A percentile compares a stretch with the other conserved stretches of the same genome.
These are phyloP conservation scores for Opisthograptis luteolata DNA, from an alignment of 2,888 invertebrate genomes.

Conservation along the genomic window DNA sequence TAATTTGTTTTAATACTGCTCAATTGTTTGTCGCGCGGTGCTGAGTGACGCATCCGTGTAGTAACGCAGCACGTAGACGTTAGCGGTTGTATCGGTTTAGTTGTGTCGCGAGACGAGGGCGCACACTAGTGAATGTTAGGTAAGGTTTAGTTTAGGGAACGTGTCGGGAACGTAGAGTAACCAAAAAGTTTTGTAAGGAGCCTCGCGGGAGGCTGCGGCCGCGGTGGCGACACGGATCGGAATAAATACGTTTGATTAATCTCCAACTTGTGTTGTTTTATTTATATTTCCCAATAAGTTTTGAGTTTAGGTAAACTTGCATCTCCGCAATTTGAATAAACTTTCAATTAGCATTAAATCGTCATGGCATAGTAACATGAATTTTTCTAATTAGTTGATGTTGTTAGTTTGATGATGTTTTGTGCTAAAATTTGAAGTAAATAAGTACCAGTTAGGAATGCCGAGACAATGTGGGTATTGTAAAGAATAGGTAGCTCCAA, in stretches of 20 bases:
- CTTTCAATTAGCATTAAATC: too few relatives aligned
- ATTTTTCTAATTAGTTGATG: too few relatives aligned
- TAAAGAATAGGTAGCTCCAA: too few relatives aligned
- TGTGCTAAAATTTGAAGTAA: too few relatives aligned
- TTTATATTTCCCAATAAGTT: too few relatives aligned
- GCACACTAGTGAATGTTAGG: conserved; percentile 44
- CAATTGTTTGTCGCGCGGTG: conserved; percentile 45
- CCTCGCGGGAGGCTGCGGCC: conserved; percentile 32
- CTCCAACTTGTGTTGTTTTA: conserved; percentile 48
- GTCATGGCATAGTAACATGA: too few relatives aligned
- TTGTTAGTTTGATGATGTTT: too few relatives aligned
- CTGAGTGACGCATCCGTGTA: conserved; percentile 29
- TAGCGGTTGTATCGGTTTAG: conserved; percentile 12
- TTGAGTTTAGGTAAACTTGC: too few relatives aligned
- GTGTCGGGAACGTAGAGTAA: conserved; percentile 51
- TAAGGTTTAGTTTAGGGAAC: conserved; percentile 42
- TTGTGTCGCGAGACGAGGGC: conserved; percentile 1
- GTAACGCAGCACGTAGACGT: conserved; percentile 7
- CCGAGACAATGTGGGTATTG: too few relatives aligned
- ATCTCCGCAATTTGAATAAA: too few relatives aligned
- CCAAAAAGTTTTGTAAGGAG: conserved; percentile 53
- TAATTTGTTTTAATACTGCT: conserved; percentile 47
- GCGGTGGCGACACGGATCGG: conserved; percentile 49
- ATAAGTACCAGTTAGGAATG: too few relatives aligned
- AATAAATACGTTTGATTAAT: conserved; percentile 76